phyloP scores from a whole-genome alignment of 2,797 vertebrate genomes.

The Sandelia bainsii region DNA sequence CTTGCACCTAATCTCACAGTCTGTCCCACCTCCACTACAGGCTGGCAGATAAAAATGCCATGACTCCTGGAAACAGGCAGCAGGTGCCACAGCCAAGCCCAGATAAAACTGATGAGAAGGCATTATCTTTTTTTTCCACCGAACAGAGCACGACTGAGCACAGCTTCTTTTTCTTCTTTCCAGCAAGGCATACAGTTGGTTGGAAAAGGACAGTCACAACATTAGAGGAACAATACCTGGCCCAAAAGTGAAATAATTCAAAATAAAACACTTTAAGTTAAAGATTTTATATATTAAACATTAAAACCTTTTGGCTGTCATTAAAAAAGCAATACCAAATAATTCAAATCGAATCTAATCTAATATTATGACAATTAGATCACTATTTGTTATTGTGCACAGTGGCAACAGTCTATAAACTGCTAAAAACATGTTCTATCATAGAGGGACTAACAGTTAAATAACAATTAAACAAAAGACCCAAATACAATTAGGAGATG shows the following conservation, averaged over 20 bases:
- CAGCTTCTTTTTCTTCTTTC: not conserved
- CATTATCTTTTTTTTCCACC: slow-evolving; percentile 43
- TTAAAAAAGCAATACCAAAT: not conserved
- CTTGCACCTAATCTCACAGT: slow-evolving; percentile 34
- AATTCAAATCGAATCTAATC: not conserved
- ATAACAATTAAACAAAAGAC: slow-evolving; percentile 16
- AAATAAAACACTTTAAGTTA: not conserved
- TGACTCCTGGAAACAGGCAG: slow-evolving; percentile 47
- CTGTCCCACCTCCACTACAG: slow-evolving; percentile 26
- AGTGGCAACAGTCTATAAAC: not conserved
- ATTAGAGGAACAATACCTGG: not conserved
- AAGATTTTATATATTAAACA: not conserved
- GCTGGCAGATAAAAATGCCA: slow-evolving; percentile 52
- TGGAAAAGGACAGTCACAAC: not conserved
- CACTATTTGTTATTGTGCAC: not conserved
- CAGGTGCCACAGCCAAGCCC: slow-evolving; percentile 56
- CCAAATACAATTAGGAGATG: slow-evolving; percentile 16
- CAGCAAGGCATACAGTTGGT: not conserved
- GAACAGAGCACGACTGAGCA: slow-evolving; percentile 7
- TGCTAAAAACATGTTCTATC: not conserved
- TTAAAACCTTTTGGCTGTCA: too few relatives aligned
- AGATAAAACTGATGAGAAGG: slow-evolving; percentile 65
- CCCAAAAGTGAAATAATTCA: not conserved
- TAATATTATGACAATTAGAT: not conserved
- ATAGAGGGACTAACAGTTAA: slow-evolving; percentile 5